Base-by-base conservation (phyloP, 2,888 invertebrate species). In the Philhelius pedissequus region DNA sequence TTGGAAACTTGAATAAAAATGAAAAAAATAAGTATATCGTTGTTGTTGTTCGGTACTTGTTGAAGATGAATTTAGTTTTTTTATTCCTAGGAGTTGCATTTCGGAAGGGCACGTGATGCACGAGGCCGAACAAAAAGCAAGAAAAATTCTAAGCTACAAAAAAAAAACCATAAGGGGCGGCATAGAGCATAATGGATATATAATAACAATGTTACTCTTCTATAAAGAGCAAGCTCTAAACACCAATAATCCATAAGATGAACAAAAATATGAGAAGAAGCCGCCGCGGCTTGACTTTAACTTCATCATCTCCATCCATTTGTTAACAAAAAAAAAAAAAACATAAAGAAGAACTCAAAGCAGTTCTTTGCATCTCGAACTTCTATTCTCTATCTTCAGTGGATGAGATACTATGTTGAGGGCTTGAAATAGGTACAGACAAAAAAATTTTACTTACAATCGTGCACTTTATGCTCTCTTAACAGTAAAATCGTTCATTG, bases 401-500 rank as follows among this genome's bases (percentile, higher is more conserved):
- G n/a, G 43, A 52, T n/a, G n/a, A 69, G 75, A 84, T 75, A 45
- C 32, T 79, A 68, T 58, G n/a, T n/a, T n/a, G 73, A 38, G 40
- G 25, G 60, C 40, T 71, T 64, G 52, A 27, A 75, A 79, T 79
- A 75, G 62, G 71, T 52, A 84, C 52, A n/a, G n/a, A 27, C 38
- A 38, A 38, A n/a, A 38, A 38, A 38, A 38, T 5, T 5, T 3
- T 13, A 38, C 27, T 27, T 27, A 84, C 84, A 84, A 80, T 84
- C 84, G 84, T 84, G 84, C 84, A 84, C 79, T 84, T 80, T 84
- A 80, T 84, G 84, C 84, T 84, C 79, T 84, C 75, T 84, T 84
- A 84, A 84, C 84, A 84, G 84, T 84, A 84, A 84, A 83, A 84
- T 75, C 84, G 84, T 84, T 84, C 84, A 84, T 84, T 84, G 79